Evolutionary conservation across 2,797 vertebrate species (phyloP).

Genomic region (Perodicticus potto): DNA sequence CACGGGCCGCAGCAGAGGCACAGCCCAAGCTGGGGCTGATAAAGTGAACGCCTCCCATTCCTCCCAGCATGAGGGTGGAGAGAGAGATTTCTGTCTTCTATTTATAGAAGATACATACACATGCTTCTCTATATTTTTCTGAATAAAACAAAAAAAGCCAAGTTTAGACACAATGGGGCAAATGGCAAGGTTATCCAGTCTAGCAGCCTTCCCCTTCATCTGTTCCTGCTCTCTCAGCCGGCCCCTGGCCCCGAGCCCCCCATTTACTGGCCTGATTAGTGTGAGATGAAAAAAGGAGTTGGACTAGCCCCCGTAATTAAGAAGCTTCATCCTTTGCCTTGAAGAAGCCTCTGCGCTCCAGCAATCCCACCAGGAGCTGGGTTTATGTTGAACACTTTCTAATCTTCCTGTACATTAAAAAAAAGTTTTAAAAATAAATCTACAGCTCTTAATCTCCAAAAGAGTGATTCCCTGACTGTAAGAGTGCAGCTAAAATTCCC

Average conservation of each 20-base stretch:
- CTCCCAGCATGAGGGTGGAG: neutral
- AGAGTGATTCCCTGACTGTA: conserved; percentile 5
- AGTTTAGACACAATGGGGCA: conserved; percentile 39
- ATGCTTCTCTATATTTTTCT: neutral
- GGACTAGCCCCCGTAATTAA: neutral
- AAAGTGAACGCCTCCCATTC: conserved; percentile 31
- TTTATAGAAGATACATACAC: conserved; percentile 62
- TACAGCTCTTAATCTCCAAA: conserved; percentile 48
- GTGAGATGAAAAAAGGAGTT: conserved; percentile 11
- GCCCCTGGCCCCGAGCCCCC: neutral
- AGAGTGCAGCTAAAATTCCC: neutral
- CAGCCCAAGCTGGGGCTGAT: neutral
- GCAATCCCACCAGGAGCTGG: conserved; percentile 24
- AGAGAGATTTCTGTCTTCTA: conserved; percentile 71
- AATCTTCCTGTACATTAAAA: conserved; percentile 60
- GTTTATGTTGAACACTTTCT: conserved; percentile 44
- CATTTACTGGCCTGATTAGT: conserved; percentile 46
- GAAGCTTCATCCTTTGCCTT: conserved; percentile 47
- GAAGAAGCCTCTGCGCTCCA: conserved; percentile 54
- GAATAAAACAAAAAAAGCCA: conserved; percentile 72
- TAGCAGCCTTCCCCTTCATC: neutral
- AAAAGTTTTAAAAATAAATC: conserved; percentile 60
- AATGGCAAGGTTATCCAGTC: conserved; percentile 28
- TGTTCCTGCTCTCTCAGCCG: neutral
- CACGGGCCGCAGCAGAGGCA: neutral